Evolutionary conservation across 2,888 invertebrate genomes (phyloP).

Genomic region (Camponotus fellah): DNA sequence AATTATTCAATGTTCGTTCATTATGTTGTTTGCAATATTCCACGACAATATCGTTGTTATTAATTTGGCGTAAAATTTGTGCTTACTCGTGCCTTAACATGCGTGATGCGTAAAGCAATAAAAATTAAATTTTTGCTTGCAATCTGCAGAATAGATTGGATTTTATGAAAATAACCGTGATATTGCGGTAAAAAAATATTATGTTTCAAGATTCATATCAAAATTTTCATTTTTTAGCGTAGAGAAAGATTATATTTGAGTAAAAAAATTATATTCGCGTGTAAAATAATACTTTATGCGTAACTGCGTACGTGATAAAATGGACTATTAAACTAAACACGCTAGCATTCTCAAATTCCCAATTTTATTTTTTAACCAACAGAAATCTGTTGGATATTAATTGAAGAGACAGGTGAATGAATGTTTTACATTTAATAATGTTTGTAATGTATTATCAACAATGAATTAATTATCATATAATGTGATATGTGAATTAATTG

Average conservation of each 20-base stretch:
- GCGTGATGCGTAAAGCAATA: neutral
- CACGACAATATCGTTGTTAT: neutral
- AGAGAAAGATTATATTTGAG: constrained; percentile 28
- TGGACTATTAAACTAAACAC: constrained; percentile 19
- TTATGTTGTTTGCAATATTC: neutral
- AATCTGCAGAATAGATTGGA: constrained; percentile 21
- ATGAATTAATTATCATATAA: neutral
- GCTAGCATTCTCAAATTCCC: constrained; percentile 36
- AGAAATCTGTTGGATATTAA: constrained; percentile 3
- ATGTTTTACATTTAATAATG: neutral
- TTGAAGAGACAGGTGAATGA: neutral
- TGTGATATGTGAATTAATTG: neutral
- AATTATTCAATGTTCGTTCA: constrained; percentile 16
- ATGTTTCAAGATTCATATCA: constrained; percentile 35
- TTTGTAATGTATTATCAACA: neutral
- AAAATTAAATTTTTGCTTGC: constrained; percentile 43
- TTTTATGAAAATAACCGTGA: constrained; percentile 44
- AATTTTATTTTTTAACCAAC: constrained; percentile 34
- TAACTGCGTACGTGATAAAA: constrained; percentile 1
- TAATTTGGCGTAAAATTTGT: constrained; percentile 18
- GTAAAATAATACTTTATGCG: constrained; percentile 34
- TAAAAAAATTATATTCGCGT: constrained; percentile 30
- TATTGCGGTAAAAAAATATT: constrained; percentile 41
- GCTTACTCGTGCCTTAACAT: constrained; percentile 9
- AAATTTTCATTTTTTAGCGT: constrained; percentile 22